Conservation (phyloP, 2,113 vertebrate species). For the Rhabdomys dilectus region DNA sequence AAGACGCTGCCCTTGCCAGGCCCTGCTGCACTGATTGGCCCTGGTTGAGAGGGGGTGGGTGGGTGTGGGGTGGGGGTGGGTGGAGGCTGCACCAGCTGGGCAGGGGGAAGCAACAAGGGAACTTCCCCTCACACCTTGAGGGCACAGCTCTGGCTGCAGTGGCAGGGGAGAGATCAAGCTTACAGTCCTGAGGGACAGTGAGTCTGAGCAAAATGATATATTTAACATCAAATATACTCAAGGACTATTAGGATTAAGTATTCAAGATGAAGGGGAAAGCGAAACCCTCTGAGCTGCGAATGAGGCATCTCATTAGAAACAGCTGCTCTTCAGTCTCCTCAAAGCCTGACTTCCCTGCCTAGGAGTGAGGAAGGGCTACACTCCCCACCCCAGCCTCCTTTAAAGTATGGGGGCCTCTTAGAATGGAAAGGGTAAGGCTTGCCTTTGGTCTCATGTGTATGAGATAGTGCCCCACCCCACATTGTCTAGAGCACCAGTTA, state of each 20-base stretch:
- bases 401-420: background rate
- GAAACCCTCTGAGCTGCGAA: slow-evolving; percentile 84
- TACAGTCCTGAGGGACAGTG: slow-evolving; percentile 72
- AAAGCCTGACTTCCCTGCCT: slow-evolving; percentile 57
- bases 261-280: slow-evolving; percentile 86
- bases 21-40: background rate
- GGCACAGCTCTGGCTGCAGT: slow-evolving; percentile 55
- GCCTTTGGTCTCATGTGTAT: slow-evolving; percentile 40
- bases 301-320: slow-evolving; percentile 87
- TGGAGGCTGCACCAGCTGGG: background rate
- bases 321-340: slow-evolving; percentile 76
- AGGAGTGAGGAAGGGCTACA: background rate
- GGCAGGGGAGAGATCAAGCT: slow-evolving; percentile 74
- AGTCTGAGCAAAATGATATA: slow-evolving; percentile 81
- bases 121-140: background rate
- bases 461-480: background rate
- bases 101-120: background rate
- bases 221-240: slow-evolving; percentile 87
- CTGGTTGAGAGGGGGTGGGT: background rate
- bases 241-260: slow-evolving; percentile 88
- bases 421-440: background rate
- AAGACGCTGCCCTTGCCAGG: background rate
- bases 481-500: background rate
- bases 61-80: background rate
- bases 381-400: background rate